Evolutionary conservation across 2,888 invertebrate species (phyloP), one percentile per base, ranked within the genome.

Genomic region (Lathronympha strigana): DNA sequence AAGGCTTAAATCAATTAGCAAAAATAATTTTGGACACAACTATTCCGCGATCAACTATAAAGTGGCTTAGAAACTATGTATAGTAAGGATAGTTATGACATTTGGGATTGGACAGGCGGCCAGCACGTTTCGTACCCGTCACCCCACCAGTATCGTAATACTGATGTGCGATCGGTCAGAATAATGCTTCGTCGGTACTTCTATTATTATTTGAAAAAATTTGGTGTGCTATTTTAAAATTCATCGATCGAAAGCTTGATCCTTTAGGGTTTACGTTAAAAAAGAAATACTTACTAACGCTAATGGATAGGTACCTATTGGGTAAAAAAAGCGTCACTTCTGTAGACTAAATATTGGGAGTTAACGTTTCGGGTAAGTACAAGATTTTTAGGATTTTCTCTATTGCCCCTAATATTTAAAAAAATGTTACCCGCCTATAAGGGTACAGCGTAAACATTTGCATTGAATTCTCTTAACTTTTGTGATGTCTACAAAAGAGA

Each of bases 121-220:
- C 43, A 36, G 13, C 49, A 36, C 50, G 25, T 28, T 38, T 36
- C 23, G 50, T 25, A 55, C 54, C 50, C 58, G 40, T 54, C 61
- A 67, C 63, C 66, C 62, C 67, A 66, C 74, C 73, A 74, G 71
- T 70, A 75, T 72, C 72, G 80, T 79, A 80, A 83, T 83, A 79
- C 77, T 77, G 80, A 71, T 78, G 80, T 78, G 82, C 85, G 85
- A 81, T 87, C 85, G 80, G 75, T 83, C 80, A 83, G 85, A 86
- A 87, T 87, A 87, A 88, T 84, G 73, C 80, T 77, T 72, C 71
- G 77, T n/a, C 31, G 43, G 45, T 57, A 31, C 21, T 21, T 8
- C 9, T 21, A n/a, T 21, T 57, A 57, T 36, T 36, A 36, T 36
- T 49, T 11, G 23, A 25, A 17, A 33, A 23, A 47, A 13, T 58